Base-by-base conservation (phyloP, 2,888 invertebrate species). In the Anthrax anthrax region DNA sequence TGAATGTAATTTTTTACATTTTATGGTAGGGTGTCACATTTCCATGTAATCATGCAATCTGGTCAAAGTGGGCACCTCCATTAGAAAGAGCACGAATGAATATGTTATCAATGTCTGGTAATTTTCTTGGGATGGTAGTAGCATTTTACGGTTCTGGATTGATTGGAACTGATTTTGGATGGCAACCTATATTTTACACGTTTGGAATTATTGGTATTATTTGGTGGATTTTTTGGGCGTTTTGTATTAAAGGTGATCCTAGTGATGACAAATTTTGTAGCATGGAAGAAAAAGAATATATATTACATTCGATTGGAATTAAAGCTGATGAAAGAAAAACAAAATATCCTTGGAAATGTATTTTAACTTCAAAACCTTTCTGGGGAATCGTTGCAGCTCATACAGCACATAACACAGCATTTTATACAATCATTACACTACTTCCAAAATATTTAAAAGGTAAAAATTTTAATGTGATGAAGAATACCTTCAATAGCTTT, bases 11-110 rank as follows among this genome's bases (percentile, higher is more conserved):
- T 27, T 27, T 2, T 8, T 8, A 8, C 9, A 8, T 9, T 27
- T 2, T 27, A 9, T 41, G 36, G 16, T 17, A 46, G 46, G 46
- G 46, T 27, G 46, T 42, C 2, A 42, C 46, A 6, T 46, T 46
- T 42, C 46, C 46, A 9, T 42, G 42, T n/a, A 42, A 42, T 42
- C 23, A 42, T 29, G 46, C 46, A 18, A 18, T 46, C 4, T 46
- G 46, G 46, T 37, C 46, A 18, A 42, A 38, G 39, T 46, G 46
- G 46, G 46, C 46, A n/a, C 46, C 46, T 13, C 42, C 46, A 2
- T 17, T 42, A 13, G 46, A 46, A 32, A 38, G 46, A 17, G 42
- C 46, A n/a, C 42, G 46, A n/a, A 46, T 46, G 42, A 34, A 39
- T 8, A 18, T 42, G 19, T n/a, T 46, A 10, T 37, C 46, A 29